Evolutionary conservation across 2,888 invertebrate genomes (phyloP), one percentile per base, ranked within the genome.

Genomic region (Microchrysa polita): DNA sequence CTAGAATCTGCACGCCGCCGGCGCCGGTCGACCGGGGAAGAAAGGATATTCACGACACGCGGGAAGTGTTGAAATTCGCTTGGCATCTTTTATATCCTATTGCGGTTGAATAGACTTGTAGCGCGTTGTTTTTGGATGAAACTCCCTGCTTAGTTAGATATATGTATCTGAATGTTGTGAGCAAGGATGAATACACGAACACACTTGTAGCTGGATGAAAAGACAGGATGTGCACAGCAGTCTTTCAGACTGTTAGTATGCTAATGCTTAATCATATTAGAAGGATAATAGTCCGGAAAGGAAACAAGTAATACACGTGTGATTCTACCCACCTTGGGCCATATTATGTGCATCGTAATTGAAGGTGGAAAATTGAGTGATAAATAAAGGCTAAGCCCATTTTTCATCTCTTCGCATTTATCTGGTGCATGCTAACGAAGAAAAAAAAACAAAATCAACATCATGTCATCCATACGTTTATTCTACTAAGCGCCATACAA

Each of bases 161-260:
- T n/a, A n/a, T n/a, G n/a, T n/a, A n/a, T n/a, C n/a, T n/a, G 12
- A 53, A 12, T 53, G 55, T 10, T 20, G 5, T 18, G 16, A 10
- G 10, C 18, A 20, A 10, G 16, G 4, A 55, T 55, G 22, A 18
- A 52, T 52, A 14, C 52, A 14, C 52, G 16, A 52, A 52, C 12
- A 16, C 12, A 53, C 53, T 5, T 48, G 48, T 5, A 10, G 55
- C 12, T 9, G 18, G 42, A 57, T 57, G 57, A 34, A 53, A 69
- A 55, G 16, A 69, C 42, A 55, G 69, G 69, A 69, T 69, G 57
- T 55, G 55, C 40, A 42, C 23, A 22, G n/a, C n/a, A n/a, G n/a
- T 44, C 34, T 67, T 9, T 23, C 52, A 44, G 42, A 67, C 23
- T 22, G 23, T 53, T 53, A 69, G 57, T 57, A n/a, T n/a, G 40